Evolutionary conservation across 2,113 vertebrate species (phyloP).

Genomic region (Hystrix brachyura): DNA sequence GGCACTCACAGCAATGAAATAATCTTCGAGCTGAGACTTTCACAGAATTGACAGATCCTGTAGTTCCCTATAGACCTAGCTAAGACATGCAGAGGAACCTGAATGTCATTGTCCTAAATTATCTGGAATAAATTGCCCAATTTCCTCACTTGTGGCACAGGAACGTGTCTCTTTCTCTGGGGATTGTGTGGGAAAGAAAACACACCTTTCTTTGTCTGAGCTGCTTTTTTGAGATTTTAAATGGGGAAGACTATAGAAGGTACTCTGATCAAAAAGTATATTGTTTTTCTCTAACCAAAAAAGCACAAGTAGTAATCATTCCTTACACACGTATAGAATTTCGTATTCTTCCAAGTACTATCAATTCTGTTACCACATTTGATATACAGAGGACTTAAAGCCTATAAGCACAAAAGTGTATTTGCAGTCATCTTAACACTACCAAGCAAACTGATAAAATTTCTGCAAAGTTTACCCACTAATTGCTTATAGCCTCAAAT

Average conservation of each 20-base stretch:
- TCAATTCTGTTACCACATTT: not conserved
- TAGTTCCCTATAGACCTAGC: constrained; percentile 29
- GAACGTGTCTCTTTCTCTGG: not conserved
- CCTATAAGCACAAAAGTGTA: not conserved
- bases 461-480: not conserved
- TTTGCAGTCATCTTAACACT: not conserved
- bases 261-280: constrained; percentile 50
- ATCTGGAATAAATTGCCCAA: constrained; percentile 61
- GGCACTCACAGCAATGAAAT: constrained; percentile 50
- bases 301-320: constrained; percentile 27
- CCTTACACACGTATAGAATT: not conserved
- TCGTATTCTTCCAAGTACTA: not conserved
- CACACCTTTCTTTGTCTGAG: constrained; percentile 27
- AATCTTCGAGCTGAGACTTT: constrained; percentile 56
- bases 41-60: constrained; percentile 39
- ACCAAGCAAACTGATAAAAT: not conserved
- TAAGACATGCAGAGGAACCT: not conserved
- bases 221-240: constrained; percentile 13
- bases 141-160: not conserved
- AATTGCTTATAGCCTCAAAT: not conserved
- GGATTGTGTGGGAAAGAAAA: constrained; percentile 31
- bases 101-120: constrained; percentile 66
- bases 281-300: constrained; percentile 55
- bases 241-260: constrained; percentile 10
- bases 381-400: not conserved